Evolutionary conservation across 2,888 invertebrate genomes (phyloP).

Genomic region (Antitype chi): DNA sequence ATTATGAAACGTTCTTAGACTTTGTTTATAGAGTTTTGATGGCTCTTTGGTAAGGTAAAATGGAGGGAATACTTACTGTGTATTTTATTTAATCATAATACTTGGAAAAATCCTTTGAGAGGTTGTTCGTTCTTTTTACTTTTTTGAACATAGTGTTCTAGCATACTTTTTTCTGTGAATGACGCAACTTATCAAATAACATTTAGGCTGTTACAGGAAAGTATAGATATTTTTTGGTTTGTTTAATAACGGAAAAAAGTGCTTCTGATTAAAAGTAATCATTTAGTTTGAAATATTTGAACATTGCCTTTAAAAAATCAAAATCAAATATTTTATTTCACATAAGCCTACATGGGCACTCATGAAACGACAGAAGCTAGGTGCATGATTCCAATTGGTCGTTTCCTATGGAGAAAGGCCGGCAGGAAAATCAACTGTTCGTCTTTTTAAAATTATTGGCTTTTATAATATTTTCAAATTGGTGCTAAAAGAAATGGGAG

Average conservation of each 20-base stretch:
- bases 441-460: no score
- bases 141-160: slow-evolving; percentile 8
- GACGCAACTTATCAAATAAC: slow-evolving; percentile 9
- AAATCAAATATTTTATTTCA: no score
- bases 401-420: no score
- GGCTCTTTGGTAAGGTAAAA: slow-evolving; percentile 13
- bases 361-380: no score
- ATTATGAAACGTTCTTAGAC: slow-evolving; percentile 22
- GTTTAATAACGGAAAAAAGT: slow-evolving; percentile 6
- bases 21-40: slow-evolving; percentile 50
- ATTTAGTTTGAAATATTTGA: not conserved
- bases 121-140: not conserved
- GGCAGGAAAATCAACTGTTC: no score
- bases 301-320: not conserved
- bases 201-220: slow-evolving; percentile 18
- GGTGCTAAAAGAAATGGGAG: no score
- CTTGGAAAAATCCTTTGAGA: slow-evolving; percentile 15
- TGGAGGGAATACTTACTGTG: slow-evolving; percentile 3
- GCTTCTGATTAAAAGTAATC: not conserved
- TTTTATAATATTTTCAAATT: no score
- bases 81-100: slow-evolving; percentile 21
- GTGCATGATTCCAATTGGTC: no score
- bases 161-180: not conserved
- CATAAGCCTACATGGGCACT: no score
- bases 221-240: slow-evolving; percentile 10